Conservation (phyloP, 1,140 invertebrate species). For the Dermatophagoides farinae region DNA sequence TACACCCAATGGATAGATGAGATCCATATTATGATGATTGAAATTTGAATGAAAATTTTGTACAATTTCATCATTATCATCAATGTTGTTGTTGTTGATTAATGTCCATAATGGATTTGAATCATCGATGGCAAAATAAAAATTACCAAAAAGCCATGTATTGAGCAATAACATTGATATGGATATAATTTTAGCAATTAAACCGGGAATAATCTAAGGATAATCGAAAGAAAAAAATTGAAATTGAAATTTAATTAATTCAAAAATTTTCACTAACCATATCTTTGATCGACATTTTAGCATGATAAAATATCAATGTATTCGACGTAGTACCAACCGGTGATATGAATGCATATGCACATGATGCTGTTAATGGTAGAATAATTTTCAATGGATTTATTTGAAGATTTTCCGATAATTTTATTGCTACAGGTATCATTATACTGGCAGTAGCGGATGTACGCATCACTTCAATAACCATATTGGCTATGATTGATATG, state of each 20-base stretch:
- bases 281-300: constrained; percentile 48
- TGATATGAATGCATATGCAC: constrained; percentile 36
- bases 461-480: constrained; percentile 55
- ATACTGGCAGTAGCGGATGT: constrained; percentile 65
- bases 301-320: constrained; percentile 31
- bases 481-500: constrained; percentile 27
- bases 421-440: constrained; percentile 50
- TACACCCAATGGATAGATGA: too few relatives aligned
- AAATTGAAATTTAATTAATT: neutral
- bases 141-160: constrained; percentile 6
- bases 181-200: constrained; percentile 28
- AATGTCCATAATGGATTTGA: neutral
- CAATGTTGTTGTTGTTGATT: neutral
- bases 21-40: too few relatives aligned
- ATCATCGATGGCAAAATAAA: constrained; percentile 1
- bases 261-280: constrained; percentile 32
- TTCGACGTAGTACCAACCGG: constrained; percentile 31
- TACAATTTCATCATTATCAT: neutral
- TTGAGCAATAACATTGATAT: constrained; percentile 3
- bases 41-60: neutral
- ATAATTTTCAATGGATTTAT: constrained; percentile 35
- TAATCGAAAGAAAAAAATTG: neutral
- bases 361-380: constrained; percentile 27
- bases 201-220: constrained; percentile 39
- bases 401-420: constrained; percentile 38